phyloP scores from a whole-genome alignment of 2,888 invertebrate genomes.

The Watsonalla binaria region DNA sequence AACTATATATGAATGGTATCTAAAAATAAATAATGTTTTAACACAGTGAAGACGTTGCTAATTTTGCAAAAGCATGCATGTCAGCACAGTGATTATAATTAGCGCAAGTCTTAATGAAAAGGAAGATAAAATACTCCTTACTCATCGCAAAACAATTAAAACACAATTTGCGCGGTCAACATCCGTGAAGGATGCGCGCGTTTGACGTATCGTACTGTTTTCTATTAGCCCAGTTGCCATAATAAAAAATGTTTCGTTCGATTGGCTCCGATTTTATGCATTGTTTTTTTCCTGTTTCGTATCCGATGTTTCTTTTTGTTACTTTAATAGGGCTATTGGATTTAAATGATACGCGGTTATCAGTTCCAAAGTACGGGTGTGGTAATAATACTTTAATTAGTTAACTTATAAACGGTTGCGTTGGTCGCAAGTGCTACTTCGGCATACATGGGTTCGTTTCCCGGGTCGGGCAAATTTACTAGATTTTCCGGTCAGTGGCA shows the following conservation, averaged over 20 bases:
- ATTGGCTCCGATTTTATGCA: neutral
- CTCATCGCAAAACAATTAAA: neutral
- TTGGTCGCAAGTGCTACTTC: too few species aligned
- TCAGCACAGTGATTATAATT: too few species aligned
- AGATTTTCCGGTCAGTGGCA: too few species aligned
- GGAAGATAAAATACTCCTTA: neutral
- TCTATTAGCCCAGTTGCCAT: slow-evolving; percentile 1
- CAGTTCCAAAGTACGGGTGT: neutral
- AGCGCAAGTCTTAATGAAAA: neutral
- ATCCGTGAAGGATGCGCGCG: neutral
- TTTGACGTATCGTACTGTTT: neutral
- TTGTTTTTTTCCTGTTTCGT: neutral
- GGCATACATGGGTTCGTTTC: too few species aligned
- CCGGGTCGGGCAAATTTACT: too few species aligned
- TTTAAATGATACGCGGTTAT: neutral
- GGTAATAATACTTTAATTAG: too few species aligned
- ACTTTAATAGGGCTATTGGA: neutral
- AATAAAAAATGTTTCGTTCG: neutral
- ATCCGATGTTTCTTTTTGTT: neutral
- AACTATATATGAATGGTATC: too few species aligned
- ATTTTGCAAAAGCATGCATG: too few species aligned
- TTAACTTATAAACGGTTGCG: too few species aligned
- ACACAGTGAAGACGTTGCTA: too few species aligned
- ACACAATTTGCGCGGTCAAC: neutral
- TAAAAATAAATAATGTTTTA: too few species aligned